Percentiles rank a stretch among this genome's conserved stretches.
These are phyloP conservation scores for Capitella teleta DNA, from an alignment of 1,140 invertebrate genomes.

Conservation along the genomic window DNA sequence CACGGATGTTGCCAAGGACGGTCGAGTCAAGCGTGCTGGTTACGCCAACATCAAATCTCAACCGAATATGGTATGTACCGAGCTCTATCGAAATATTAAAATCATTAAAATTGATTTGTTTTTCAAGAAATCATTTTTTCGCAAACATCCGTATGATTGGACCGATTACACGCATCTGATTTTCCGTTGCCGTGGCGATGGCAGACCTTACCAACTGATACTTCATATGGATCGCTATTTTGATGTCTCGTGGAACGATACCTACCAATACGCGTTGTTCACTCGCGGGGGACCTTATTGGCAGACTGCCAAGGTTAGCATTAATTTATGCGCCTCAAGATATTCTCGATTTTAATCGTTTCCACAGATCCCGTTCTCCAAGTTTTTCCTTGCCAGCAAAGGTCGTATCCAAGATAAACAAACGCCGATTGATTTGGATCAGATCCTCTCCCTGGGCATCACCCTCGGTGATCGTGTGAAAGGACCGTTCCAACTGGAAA, in stretches of 20 bases:
- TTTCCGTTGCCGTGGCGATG: conserved; percentile 78
- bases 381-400: conserved; percentile 72
- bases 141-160: conserved; percentile 61
- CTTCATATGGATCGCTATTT: conserved; percentile 54
- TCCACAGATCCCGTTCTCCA: conserved; percentile 87
- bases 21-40: conserved; percentile 57
- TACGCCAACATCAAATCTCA: conserved; percentile 65
- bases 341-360: no score
- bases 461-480: conserved; percentile 59
- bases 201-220: conserved; percentile 71
- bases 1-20: conserved; percentile 65
- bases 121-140: conserved; percentile 57
- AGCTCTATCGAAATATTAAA: neutral
- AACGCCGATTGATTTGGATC: conserved; percentile 46
- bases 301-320: conserved; percentile 73
- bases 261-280: conserved; percentile 67
- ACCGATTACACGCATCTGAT: conserved; percentile 67
- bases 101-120: neutral
- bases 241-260: conserved; percentile 74
- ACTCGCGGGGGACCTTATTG: conserved; percentile 94
- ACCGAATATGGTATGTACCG: conserved; percentile 41
- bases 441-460: conserved; percentile 66
- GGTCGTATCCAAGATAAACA: conserved; percentile 80
- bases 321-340: no score
- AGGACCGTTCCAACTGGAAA: conserved; percentile 80